Evolutionary conservation across 2,113 vertebrate species (phyloP).

Genomic region (Herpailurus yagouaroundi): DNA sequence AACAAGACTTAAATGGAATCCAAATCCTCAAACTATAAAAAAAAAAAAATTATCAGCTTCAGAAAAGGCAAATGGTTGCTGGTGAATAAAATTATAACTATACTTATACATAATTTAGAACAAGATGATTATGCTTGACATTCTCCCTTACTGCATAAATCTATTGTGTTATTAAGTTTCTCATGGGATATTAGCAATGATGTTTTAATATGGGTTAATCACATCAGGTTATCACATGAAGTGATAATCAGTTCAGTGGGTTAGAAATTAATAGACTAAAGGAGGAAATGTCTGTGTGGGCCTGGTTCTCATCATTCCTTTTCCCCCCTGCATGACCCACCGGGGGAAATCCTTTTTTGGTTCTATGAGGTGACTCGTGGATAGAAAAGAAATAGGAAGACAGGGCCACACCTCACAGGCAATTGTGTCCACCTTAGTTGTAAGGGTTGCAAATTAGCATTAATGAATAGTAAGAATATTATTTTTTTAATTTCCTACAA

Average conservation of each 20-base stretch:
- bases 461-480: neutral
- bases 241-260: neutral
- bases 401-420: neutral
- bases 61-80: neutral
- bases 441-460: neutral
- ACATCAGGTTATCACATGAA: neutral
- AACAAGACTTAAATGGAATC: neutral
- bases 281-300: neutral
- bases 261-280: neutral
- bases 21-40: neutral
- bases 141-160: neutral
- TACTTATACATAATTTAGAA: neutral
- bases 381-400: neutral
- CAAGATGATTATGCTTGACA: neutral
- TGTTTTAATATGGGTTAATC: slow-evolving; percentile 1
- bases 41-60: slow-evolving; percentile 1
- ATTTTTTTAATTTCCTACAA: neutral
- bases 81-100: neutral
- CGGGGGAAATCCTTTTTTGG: neutral
- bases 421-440: neutral
- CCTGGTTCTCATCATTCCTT: neutral
- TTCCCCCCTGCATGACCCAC: neutral
- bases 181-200: neutral
- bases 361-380: neutral
- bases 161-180: neutral